These are phyloP conservation scores for Himalopsyche kuldschensis DNA, from an alignment of 2,888 invertebrate species.

Conservation along the genomic window DNA sequence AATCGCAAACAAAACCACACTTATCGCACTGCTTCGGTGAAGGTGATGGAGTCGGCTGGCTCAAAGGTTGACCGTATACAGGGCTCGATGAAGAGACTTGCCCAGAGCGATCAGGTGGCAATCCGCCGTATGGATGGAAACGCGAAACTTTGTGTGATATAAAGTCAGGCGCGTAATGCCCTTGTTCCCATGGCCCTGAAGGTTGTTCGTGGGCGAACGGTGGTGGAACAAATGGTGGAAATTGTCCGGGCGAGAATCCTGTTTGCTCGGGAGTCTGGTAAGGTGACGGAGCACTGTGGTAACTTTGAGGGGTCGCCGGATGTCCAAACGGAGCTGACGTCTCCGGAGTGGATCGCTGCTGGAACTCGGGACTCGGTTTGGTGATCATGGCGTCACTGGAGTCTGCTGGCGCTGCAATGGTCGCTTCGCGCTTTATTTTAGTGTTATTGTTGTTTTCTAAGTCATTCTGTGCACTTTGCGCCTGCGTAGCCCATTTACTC, in stretches of 20 bases:
- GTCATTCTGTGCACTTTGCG: constrained; percentile 58
- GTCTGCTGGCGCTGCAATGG: constrained; percentile 73
- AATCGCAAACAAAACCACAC: constrained; percentile 79
- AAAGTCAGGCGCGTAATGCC: constrained; percentile 45
- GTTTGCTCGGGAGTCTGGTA: constrained; percentile 64
- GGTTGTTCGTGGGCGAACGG: constrained; percentile 55
- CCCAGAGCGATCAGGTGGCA: constrained; percentile 57
- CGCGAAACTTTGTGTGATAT: constrained; percentile 48
- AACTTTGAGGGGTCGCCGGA: constrained; percentile 67
- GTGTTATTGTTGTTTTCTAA: constrained; percentile 68
- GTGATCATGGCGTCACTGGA: constrained; percentile 71
- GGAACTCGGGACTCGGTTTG: constrained; percentile 64
- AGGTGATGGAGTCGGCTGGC: constrained; percentile 71
- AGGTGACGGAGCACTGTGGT: constrained; percentile 68
- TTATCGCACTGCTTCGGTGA: constrained; percentile 81
- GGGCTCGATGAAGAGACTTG: constrained; percentile 61
- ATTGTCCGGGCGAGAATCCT: constrained; percentile 61
- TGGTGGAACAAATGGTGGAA: constrained; percentile 55
- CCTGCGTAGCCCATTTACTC: constrained; percentile 70
- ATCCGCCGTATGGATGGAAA: constrained; percentile 56
- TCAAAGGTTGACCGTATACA: constrained; percentile 61
- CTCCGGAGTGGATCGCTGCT: constrained; percentile 62
- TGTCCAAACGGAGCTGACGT: constrained; percentile 62
- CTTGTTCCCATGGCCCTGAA: constrained; percentile 50
- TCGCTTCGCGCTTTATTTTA: constrained; percentile 63